These are phyloP conservation scores for Acanthis flammea DNA, from an alignment of 2,797 vertebrate species.

Conservation along the genomic window DNA sequence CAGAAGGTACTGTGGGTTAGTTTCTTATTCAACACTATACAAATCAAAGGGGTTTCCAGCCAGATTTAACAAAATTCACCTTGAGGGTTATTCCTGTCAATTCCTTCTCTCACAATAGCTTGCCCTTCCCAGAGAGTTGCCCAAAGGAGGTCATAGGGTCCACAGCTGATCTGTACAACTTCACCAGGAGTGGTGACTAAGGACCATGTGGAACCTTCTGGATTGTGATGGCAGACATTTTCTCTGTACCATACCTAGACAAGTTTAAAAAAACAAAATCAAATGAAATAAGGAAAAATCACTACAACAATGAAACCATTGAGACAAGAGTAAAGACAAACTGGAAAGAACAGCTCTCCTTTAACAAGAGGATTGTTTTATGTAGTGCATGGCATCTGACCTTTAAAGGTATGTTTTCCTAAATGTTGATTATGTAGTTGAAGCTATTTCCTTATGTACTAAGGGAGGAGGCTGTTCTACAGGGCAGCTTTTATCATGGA, in stretches of 20 bases:
- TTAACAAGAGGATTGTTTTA: neutral
- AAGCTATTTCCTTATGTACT: constrained; percentile 37
- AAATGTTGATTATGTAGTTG: neutral
- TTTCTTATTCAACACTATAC: neutral
- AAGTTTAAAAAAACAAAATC: neutral
- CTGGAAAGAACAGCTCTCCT: neutral
- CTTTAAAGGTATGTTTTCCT: constrained; percentile 8
- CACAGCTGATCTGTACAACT: constrained; percentile 95
- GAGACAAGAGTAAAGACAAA: neutral
- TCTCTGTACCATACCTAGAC: constrained; percentile 92
- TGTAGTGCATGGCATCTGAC: neutral
- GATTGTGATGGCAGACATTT: constrained; percentile 86
- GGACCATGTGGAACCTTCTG: constrained; percentile 89
- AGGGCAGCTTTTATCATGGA: neutral
- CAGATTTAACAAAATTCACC: constrained; percentile 71
- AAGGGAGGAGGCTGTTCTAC: constrained; percentile 37
- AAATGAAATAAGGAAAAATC: neutral
- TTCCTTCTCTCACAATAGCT: constrained; percentile 91
- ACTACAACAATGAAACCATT: neutral
- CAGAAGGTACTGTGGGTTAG: neutral
- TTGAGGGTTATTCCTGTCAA: constrained; percentile 86
- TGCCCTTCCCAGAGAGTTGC: constrained; percentile 96
- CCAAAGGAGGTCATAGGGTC: constrained; percentile 92
- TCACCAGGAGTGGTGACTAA: constrained; percentile 86
- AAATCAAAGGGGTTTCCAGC: neutral